Base-by-base conservation (phyloP, 2,797 vertebrate genomes). In the Pangasius djambal region DNA sequence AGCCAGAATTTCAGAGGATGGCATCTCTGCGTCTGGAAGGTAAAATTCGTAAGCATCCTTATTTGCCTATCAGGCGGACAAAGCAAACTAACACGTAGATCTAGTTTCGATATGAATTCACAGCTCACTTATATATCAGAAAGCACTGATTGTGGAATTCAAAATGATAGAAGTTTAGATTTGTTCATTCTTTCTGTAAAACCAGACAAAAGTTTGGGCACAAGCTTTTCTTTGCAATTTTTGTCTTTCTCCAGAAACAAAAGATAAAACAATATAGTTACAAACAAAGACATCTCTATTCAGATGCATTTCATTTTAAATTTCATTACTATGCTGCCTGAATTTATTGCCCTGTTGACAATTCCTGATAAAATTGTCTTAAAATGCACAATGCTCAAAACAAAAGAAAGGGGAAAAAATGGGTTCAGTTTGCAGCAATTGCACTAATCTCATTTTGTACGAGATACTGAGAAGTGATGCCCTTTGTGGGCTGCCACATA, bases 1-100 rank as follows among this genome's bases (percentile, higher is more conserved):
- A 97, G 83, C 97, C 97, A 0, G 97, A 97, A 92, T 97, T 97
- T 92, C 97, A 97, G 93, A 96, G 97, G 79, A 97, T 97, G 96
- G 96, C 97, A 89, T 96, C 96, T 10, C 95, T 97, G 89, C 95
- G 97, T 91, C 95, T 97, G 92, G 97, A 97, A 96, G 97, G 97
- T 97, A 96, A 95, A 96, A 95, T 88, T 89, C 25, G 40, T 18
- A 48, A 44, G 50, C 34, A 72, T 81, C 13, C 15, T 50, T 90
- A 65, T 34, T 90, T 88, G 15, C 18, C 50, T 88, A 72, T 57
- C 25, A 77, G 40, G 15, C 12, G 57, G 74, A 57, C 25, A 83
- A 44, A 63, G 10, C 5, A 63, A 63, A 44, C 12, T 44, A 28
- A 83, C 57, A 88, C 40, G 31, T 0, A 61, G 55, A 85, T 85